These are phyloP conservation scores for Buphagus erythrorhynchus DNA, from an alignment of 2,797 vertebrate species.

Conservation along the genomic window DNA sequence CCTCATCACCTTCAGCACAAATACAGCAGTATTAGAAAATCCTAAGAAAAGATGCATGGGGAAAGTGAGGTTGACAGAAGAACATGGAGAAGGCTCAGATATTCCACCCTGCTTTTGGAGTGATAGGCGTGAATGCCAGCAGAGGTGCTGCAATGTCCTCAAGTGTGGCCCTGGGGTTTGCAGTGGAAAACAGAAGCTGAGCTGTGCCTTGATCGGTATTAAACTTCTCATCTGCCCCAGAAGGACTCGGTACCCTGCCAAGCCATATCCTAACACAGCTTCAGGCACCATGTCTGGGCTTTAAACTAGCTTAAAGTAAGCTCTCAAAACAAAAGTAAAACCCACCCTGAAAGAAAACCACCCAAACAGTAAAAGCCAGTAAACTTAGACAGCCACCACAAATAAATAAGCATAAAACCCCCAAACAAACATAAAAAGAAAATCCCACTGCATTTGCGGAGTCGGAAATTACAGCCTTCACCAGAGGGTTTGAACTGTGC, in stretches of 20 bases:
- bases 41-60: background rate
- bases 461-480: background rate
- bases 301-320: background rate
- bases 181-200: background rate
- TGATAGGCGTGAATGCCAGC: background rate
- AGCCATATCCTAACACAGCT: background rate
- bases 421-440: background rate
- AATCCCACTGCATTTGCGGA: background rate
- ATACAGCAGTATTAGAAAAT: background rate
- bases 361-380: background rate
- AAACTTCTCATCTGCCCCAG: background rate
- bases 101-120: background rate
- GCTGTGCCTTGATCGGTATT: background rate
- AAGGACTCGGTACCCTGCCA: background rate
- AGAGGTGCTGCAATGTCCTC: background rate
- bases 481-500: background rate
- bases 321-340: background rate
- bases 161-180: background rate
- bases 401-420: background rate
- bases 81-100: background rate
- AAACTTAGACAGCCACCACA: background rate
- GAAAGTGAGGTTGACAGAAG: background rate
- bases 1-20: background rate
- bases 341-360: background rate
- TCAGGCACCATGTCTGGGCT: background rate